Evolutionary conservation across 2,797 vertebrate genomes (phyloP), one percentile per base, ranked within the genome.

Genomic region (Arnoldichthys spilopterus): DNA sequence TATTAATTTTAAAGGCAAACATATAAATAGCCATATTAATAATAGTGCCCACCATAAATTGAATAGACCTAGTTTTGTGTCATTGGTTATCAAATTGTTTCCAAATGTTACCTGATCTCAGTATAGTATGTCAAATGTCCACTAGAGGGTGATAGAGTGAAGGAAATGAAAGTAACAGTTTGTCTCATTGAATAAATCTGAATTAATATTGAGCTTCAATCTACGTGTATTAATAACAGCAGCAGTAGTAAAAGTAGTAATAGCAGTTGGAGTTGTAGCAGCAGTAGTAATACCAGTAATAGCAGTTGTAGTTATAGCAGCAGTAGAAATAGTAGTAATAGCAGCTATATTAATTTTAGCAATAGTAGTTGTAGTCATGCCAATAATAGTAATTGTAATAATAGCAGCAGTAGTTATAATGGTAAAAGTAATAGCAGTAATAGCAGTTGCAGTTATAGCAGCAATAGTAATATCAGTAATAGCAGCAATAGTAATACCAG

Each of bases 141-240:
- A 93, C 88, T 82, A 88, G 92, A 86, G 87, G 90, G 88, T 67
- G 86, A 76, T 85, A 91, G 83, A 92, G 90, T 82, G 80, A 83
- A 89, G 85, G 78, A 76, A 85, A 91, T 89, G 66, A 82, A 51
- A 63, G 82, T 84, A 84, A 54, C 43, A 49, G 56, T 32, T 74
- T 3, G 6, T 47, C 16, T 16, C 15, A 18, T 51, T 18, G 11
- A 1, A 43, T 12, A 8, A 24, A 80, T 49, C 83, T 81, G 22
- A 0, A 64, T n/a, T 7, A 5, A 12, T 51, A 5, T 51, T 51
- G 49, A 51, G 18, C 5, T 51, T 51, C 4, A 16, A 54, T 54
- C n/a, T 9, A n/a, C 8, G 3, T 37, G 34, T 37, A 4, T 51
- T n/a, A 1, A 0, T 53, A 20, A 20, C 2, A 53, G 20, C n/a